Evolutionary conservation across 1,140 invertebrate genomes (phyloP), one percentile per base, ranked within the genome.

Genomic region (Planococcus citri): DNA sequence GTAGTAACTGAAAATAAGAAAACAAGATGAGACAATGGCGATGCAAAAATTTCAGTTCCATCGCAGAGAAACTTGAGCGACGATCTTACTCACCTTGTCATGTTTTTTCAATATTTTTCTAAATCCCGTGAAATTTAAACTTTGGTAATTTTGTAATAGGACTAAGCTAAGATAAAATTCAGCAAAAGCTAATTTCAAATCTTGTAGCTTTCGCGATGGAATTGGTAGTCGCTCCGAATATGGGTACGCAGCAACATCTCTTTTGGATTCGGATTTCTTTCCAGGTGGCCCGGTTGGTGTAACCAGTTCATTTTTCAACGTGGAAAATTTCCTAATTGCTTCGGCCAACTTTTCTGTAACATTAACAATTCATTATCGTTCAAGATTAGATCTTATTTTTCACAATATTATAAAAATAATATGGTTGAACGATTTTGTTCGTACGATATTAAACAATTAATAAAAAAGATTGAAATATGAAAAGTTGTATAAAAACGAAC

Each of bases 71-170:
- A 12, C 3, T 10, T 27, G 8, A 37, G 8, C 17, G 6, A 68
- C n/a, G n/a, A 17, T 21, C 14, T 68, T 69, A 73, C 74, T 75
- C 80, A 98, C 91, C 85, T 99, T 99, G 80, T 99, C 97, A 79
- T 99, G 97, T 81, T 99, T 99, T 79, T 99, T 99, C n/a, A 99
- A 83, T 77, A 99, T 99, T 81, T 99, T 99, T 70, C 97, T 85
- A 81, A 99, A 99, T 0, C 97, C 97, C 17, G 97, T 99, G 75
- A 95, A 97, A 81, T 99, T 99, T 21, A 99, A 82, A 79, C 96
- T 97, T 77, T 92, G 90, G 76, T 92, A 93, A 75, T 92, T 92
- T 76, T 92, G 90, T 60, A 92, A 81, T 1, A 99, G 83, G 74
- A 99, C 97, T 25, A 99, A 78, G 75, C 93, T 97, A 1, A 99